These are phyloP conservation scores for Drosophila asahinai DNA, from an alignment of 1,140 invertebrate species.

Conservation along the genomic window DNA sequence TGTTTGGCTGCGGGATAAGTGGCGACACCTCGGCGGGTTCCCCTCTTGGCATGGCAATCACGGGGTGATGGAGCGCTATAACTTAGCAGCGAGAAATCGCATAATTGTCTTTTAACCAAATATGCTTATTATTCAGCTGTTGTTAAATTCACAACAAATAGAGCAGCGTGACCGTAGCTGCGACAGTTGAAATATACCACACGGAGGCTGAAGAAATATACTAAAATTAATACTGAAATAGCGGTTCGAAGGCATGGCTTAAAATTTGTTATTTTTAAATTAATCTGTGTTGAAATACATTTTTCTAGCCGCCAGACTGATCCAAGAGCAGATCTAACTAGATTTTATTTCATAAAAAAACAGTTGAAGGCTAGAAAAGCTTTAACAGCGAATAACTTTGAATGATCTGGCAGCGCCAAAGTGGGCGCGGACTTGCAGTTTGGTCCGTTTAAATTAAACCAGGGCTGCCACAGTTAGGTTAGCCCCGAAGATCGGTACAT, in stretches of 20 bases:
- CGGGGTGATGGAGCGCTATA: conserved; percentile 30
- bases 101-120: conserved; percentile 43
- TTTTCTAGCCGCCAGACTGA: background rate
- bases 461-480: background rate
- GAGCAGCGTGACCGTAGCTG: conserved; percentile 7
- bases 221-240: background rate
- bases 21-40: conserved; percentile 18
- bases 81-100: conserved; percentile 18
- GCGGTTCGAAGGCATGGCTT: no score
- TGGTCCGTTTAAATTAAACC: background rate
- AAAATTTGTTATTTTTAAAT: background rate
- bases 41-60: conserved; percentile 25
- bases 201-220: background rate
- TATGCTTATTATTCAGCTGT: conserved; percentile 35
- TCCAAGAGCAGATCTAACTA: background rate
- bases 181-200: background rate
- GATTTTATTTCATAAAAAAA: background rate
- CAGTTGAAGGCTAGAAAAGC: background rate
- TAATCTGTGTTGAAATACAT: background rate
- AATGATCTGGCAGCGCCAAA: background rate
- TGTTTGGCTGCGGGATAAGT: conserved; percentile 11
- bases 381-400: background rate
- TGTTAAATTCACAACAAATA: conserved; percentile 29
- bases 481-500: background rate
- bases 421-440: background rate